These are phyloP conservation scores for Andinoacara biseriatus DNA, from an alignment of 2,113 vertebrate genomes.

Conservation along the genomic window DNA sequence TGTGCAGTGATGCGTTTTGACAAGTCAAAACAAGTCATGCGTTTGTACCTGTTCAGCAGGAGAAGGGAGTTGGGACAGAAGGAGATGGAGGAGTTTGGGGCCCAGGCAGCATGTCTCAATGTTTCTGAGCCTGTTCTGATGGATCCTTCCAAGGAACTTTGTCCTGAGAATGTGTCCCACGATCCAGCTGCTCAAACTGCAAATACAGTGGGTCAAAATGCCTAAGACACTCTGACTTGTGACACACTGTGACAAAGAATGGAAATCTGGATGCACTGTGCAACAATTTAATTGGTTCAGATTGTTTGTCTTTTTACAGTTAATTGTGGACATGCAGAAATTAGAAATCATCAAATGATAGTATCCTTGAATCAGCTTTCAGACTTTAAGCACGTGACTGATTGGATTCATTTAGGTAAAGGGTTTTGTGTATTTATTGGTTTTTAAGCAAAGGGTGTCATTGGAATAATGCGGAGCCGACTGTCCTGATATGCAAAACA, in stretches of 20 bases:
- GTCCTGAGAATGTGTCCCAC: neutral
- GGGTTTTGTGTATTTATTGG: neutral
- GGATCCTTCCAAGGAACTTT: conserved; percentile 50
- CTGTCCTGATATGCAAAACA: neutral
- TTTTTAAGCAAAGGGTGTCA: no score
- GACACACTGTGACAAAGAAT: neutral
- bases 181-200: neutral
- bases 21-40: neutral
- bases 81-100: conserved; percentile 40
- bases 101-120: conserved; percentile 45
- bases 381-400: neutral
- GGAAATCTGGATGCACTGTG: neutral
- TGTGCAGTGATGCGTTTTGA: conserved; percentile 38
- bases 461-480: neutral
- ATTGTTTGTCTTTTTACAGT: neutral
- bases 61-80: conserved; percentile 27
- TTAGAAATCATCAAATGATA: no score
- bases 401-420: neutral
- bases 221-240: neutral
- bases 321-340: neutral
- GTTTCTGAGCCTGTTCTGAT: conserved; percentile 7
- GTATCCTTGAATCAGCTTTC: neutral
- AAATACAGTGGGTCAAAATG: neutral
- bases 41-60: conserved; percentile 50
- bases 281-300: neutral